Base-by-base conservation (phyloP, 2,888 invertebrate genomes). In the Andrena chrysosceles region DNA sequence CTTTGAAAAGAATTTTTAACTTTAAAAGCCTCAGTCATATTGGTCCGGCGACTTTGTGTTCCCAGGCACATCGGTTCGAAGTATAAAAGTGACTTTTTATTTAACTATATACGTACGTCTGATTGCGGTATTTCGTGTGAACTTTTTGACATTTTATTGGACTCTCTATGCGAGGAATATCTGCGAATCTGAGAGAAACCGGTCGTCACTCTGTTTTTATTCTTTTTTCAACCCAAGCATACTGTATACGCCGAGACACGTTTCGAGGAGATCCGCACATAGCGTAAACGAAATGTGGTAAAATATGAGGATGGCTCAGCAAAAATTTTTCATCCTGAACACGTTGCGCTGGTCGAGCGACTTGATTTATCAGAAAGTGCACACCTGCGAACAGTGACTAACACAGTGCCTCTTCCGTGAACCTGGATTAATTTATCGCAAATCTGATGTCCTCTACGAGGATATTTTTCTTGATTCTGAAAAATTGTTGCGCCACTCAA, bases 391-490 rank as follows among this genome's bases (percentile, higher is more conserved):
- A 81, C 81, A 54, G 79, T 64, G 73, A 78, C 78, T 78, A 81
- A 81, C 64, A 35, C 79, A 56, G 2, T 7, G n/a, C 42, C n/a
- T 31, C 26, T 35, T 10, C 10, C 49, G 31, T 23, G 49, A 72
- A 64, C 81, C 33, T 6, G 49, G 69, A 78, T 78, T 78, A 78
- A 81, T 81, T 81, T 78, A 78, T 81, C 26, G 63, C 48, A 26
- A 42, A 63, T 72, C 77, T 49, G 72, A 72, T 77, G 23, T 49
- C 20, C 60, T 33, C 13, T 16, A n/a, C 42, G 13, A 13, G 3
- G 3, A 13, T 33, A 20, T 78, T 66, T 35, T 23, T 69, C 81
- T 42, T 7, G 23, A 16, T 26, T 6, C 4, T 42, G 81, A 73
- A 33, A 78, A 64, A 73, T 69, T 13, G 73, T n/a, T 23, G 10